Conservation (phyloP, 2,888 invertebrate genomes). For the Drosophila rubida region DNA sequence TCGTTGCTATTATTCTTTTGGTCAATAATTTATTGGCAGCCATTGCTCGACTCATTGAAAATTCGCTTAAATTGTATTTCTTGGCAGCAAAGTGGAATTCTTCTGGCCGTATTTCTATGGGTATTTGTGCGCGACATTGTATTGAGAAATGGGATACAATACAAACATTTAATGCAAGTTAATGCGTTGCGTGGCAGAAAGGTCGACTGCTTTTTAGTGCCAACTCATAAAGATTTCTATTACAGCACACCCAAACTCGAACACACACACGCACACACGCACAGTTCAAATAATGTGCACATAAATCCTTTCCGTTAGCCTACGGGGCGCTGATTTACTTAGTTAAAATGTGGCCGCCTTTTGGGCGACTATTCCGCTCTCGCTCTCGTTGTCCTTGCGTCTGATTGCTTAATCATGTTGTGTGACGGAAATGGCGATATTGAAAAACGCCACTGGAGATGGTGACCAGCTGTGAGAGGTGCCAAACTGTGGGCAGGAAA, state of each 20-base stretch:
- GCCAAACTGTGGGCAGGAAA: constrained; percentile 25
- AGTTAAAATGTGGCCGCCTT: constrained; percentile 64
- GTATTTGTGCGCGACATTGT: constrained; percentile 14
- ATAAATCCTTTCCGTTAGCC: constrained; percentile 56
- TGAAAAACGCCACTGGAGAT: constrained; percentile 75
- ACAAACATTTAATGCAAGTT: constrained; percentile 44
- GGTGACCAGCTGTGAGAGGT: constrained; percentile 30
- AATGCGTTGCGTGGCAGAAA: constrained; percentile 51
- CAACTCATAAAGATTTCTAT: constrained; percentile 64
- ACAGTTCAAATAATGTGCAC: constrained; percentile 58
- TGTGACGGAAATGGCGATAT: constrained; percentile 71
- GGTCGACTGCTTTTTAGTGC: constrained; percentile 51
- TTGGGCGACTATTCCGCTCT: constrained; percentile 28
- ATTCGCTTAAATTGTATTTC: constrained; percentile 26
- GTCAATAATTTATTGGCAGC: constrained; percentile 16
- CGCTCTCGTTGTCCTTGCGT: constrained; percentile 23
- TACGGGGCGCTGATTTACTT: constrained; percentile 49
- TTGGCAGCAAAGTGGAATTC: constrained; percentile 2
- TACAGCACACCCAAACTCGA: constrained; percentile 17
- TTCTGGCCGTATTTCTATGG: constrained; percentile 1
- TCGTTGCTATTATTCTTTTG: background rate
- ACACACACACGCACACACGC: background rate
- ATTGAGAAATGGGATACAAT: constrained; percentile 19
- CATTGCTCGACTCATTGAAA: constrained; percentile 9
- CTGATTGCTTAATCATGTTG: constrained; percentile 78